Conservation (phyloP, 2,113 vertebrate species). For the Ardeotis arabs region DNA sequence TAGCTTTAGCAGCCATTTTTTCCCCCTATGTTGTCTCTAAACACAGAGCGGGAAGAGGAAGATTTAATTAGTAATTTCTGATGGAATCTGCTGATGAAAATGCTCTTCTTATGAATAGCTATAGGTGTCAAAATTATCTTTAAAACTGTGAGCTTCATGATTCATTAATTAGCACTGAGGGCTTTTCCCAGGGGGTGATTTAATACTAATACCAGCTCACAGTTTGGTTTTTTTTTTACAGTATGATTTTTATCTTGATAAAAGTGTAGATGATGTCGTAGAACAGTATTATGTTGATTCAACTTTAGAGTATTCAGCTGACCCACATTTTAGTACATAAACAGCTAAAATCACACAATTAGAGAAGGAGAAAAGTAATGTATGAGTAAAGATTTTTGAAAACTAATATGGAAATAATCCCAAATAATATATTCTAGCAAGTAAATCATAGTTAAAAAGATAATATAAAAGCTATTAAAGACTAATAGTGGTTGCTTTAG, state of each 20-base stretch:
- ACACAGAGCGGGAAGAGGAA: slow-evolving; percentile 18
- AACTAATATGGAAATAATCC: neutral
- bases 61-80: slow-evolving; percentile 73
- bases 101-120: slow-evolving; percentile 60
- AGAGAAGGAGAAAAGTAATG: neutral
- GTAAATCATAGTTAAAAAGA: neutral
- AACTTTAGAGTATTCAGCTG: neutral
- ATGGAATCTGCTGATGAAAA: slow-evolving; percentile 70
- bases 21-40: slow-evolving; percentile 44
- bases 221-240: neutral
- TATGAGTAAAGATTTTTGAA: neutral
- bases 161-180: slow-evolving; percentile 69
- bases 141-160: slow-evolving; percentile 69
- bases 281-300: neutral
- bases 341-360: neutral
- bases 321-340: neutral
- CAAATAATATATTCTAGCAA: neutral
- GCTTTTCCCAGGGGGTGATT: slow-evolving; percentile 47
- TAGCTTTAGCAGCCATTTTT: slow-evolving; percentile 44
- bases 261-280: neutral
- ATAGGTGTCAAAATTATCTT: slow-evolving; percentile 72
- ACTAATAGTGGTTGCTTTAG: neutral
- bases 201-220: slow-evolving; percentile 33
- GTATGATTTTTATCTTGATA: neutral
- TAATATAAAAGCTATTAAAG: neutral